Evolutionary conservation across 2,113 vertebrate genomes (phyloP).

Genomic region (Typhlomys cinereus): DNA sequence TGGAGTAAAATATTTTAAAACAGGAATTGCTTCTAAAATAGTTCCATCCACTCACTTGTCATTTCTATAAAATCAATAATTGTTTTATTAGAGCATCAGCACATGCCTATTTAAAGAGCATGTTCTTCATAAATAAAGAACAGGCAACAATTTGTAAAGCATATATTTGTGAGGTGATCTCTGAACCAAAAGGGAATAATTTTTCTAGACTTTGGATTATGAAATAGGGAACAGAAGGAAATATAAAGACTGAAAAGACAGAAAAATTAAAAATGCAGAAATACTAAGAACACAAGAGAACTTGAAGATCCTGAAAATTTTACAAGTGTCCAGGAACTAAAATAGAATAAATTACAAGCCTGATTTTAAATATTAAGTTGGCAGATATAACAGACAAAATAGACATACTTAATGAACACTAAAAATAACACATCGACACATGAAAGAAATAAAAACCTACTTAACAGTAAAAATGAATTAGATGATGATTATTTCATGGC

Average conservation of each 20-base stretch:
- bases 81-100: constrained; percentile 1
- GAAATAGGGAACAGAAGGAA: background rate
- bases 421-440: background rate
- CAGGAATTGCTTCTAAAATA: constrained; percentile 2
- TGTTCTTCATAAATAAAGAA: too few species aligned
- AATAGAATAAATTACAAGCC: background rate
- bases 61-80: background rate
- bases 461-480: background rate
- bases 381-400: background rate
- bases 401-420: background rate
- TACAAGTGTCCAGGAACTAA: background rate
- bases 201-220: background rate
- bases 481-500: background rate
- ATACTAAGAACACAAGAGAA: background rate
- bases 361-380: background rate
- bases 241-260: background rate
- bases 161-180: background rate
- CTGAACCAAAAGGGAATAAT: background rate
- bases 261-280: background rate
- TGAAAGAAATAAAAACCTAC: background rate
- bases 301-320: background rate
- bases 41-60: background rate
- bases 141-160: too few species aligned
- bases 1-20: constrained; percentile 4
- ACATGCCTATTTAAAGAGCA: background rate